phyloP scores from a whole-genome alignment of 2,888 invertebrate species.

The Stegana nigrithorax region DNA sequence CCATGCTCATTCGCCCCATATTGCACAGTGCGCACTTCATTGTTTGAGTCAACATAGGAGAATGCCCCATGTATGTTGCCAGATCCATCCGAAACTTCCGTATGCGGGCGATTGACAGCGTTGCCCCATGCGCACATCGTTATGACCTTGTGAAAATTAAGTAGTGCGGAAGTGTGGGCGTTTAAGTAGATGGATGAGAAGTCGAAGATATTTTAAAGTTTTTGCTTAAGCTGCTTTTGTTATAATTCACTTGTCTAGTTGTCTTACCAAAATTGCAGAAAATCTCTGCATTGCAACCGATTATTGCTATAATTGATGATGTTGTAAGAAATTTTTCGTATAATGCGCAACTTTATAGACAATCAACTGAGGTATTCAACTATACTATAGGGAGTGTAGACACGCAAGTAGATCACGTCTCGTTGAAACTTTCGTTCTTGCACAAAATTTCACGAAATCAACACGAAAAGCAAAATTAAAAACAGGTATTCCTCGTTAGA shows the following conservation, averaged over 20 bases:
- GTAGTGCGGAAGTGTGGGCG: background rate
- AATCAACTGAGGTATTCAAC: background rate
- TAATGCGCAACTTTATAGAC: background rate
- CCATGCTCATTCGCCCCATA: conserved; percentile 80
- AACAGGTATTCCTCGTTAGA: conserved; percentile 11
- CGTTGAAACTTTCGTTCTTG: background rate
- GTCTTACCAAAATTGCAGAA: conserved; percentile 5
- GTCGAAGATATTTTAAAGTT: background rate
- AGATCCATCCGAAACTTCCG: conserved; percentile 80
- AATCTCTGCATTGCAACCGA: no score
- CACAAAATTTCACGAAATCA: background rate
- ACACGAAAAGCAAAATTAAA: background rate
- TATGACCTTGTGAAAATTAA: conserved; percentile 48
- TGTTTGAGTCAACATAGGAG: conserved; percentile 81
- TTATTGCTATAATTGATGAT: background rate
- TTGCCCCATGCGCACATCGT: conserved; percentile 38
- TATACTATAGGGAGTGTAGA: background rate
- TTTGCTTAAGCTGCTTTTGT: background rate
- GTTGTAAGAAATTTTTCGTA: background rate
- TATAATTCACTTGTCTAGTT: background rate
- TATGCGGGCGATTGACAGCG: conserved; percentile 77
- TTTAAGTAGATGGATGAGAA: background rate
- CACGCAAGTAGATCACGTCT: background rate
- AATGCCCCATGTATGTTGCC: conserved; percentile 80
- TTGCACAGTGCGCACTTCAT: conserved; percentile 77